Conservation (phyloP, 2,113 vertebrate genomes). For the Sinocyclocheilus anophthalmus region DNA sequence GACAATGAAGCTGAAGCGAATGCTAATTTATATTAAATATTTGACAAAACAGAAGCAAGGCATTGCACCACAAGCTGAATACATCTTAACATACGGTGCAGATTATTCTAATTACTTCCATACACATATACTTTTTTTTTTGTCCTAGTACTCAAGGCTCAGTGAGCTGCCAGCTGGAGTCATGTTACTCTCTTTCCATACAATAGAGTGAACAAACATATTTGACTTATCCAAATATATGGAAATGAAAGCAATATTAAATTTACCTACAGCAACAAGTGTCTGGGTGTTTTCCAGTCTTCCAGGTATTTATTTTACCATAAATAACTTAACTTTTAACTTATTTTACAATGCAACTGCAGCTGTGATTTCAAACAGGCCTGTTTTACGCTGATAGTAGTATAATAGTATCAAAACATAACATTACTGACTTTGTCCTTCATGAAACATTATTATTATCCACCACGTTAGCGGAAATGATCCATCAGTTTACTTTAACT, state of each 20-base stretch:
- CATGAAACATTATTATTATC: neutral
- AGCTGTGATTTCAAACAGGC: neutral
- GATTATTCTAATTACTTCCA: neutral
- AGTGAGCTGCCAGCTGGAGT: neutral
- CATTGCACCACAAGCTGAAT: neutral
- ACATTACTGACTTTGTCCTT: neutral
- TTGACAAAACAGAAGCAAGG: neutral
- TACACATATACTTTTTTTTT: neutral
- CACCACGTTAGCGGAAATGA: neutral
- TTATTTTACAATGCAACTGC: neutral
- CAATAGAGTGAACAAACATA: neutral
- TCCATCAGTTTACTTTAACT: neutral
- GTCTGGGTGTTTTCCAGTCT: neutral
- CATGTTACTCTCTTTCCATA: conserved; percentile 1
- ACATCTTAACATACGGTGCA: neutral
- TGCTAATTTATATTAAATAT: neutral
- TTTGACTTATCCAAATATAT: conserved; percentile 9
- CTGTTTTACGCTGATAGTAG: neutral
- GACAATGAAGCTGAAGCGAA: neutral
- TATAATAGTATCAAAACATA: neutral
- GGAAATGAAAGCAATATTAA: neutral
- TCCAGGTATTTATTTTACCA: neutral
- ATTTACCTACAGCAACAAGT: neutral
- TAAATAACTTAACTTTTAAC: too few species aligned
- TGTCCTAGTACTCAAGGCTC: neutral